Evolutionary conservation across 2,888 invertebrate genomes (phyloP).

Genomic region (Dryococelus australis): DNA sequence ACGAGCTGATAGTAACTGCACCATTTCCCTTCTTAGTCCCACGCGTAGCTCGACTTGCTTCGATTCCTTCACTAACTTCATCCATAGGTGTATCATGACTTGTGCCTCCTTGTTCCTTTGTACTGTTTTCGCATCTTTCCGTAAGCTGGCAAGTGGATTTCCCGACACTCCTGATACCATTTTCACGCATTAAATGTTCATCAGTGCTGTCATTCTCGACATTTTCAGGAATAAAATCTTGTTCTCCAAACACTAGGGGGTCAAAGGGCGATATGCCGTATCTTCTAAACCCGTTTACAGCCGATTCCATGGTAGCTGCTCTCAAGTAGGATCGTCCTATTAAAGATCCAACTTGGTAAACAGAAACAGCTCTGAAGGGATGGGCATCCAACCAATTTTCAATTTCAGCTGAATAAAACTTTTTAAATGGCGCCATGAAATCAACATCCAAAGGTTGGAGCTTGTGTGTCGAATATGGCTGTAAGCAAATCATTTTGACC

Average conservation of each 20-base stretch:
- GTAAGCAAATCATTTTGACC: slow-evolving; percentile 42
- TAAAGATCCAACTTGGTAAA: no score
- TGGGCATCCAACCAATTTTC: no score
- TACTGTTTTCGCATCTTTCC: not conserved
- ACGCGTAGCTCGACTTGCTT: not conserved
- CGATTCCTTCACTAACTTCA: not conserved
- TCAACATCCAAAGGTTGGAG: no score
- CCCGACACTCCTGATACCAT: not conserved
- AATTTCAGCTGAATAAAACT: slow-evolving; percentile 34
- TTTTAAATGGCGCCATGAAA: slow-evolving; percentile 45
- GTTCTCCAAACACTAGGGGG: slow-evolving; percentile 23
- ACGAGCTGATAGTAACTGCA: not conserved
- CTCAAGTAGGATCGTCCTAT: no score
- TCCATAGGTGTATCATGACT: no score
- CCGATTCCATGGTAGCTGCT: no score
- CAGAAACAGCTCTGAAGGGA: no score
- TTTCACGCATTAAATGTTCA: not conserved
- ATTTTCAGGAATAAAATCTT: slow-evolving; percentile 8
- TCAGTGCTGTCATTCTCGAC: not conserved
- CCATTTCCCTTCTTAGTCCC: not conserved
- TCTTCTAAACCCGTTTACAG: slow-evolving; percentile 34
- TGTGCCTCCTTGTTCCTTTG: slow-evolving; percentile 5
- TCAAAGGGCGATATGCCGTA: slow-evolving; percentile 26
- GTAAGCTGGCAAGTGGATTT: not conserved
- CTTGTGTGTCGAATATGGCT: slow-evolving; percentile 43